phyloP scores from a whole-genome alignment of 2,888 invertebrate species.

The Caenorhabditis drosophilae region DNA sequence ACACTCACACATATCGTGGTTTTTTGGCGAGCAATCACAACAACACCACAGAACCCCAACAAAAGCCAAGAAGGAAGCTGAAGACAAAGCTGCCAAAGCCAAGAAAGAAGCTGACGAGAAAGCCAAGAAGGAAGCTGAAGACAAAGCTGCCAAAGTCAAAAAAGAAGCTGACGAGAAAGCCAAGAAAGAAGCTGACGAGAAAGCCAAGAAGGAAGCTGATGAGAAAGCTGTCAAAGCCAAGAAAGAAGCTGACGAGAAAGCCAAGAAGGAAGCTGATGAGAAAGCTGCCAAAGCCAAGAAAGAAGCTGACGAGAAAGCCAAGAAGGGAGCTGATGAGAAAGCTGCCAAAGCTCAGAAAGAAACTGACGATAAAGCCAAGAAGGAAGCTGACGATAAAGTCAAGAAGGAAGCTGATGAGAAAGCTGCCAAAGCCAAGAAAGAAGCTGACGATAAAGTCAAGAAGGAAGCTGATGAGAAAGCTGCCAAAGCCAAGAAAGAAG shows the following conservation, averaged over 20 bases:
- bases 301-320: neutral
- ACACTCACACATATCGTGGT: no score
- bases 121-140: neutral
- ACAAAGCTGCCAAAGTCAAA: neutral
- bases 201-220: no score
- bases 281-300: neutral
- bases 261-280: constrained; percentile 3
- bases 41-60: no score
- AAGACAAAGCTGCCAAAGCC: neutral
- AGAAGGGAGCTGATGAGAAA: constrained; percentile 1
- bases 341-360: no score
- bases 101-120: neutral
- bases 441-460: no score
- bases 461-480: no score
- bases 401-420: constrained; percentile 11
- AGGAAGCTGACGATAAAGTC: constrained; percentile 1
- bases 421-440: neutral
- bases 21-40: no score
- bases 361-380: neutral
- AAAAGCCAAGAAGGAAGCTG: constrained; percentile 1
- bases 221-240: constrained; percentile 7
- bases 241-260: neutral
- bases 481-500: neutral
- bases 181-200: constrained; percentile 3
- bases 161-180: constrained; percentile 4